phyloP scores from a whole-genome alignment of 2,113 vertebrate species.

The Cathartes aura region DNA sequence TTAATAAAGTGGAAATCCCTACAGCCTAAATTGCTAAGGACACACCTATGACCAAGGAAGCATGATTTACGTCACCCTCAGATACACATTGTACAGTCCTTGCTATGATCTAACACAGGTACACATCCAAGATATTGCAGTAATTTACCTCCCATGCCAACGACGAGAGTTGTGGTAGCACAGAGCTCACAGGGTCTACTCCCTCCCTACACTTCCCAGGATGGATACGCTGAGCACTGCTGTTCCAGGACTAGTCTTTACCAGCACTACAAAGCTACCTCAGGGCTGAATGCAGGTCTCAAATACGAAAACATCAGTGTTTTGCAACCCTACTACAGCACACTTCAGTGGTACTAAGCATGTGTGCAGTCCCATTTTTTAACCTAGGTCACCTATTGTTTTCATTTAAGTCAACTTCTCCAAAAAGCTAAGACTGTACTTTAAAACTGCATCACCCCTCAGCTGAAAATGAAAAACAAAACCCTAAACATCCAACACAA shows the following conservation, averaged over 20 bases:
- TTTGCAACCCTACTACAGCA: background rate
- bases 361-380: background rate
- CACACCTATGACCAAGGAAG: background rate
- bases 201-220: background rate
- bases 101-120: background rate
- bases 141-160: background rate
- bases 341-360: background rate
- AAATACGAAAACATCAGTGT: fast-evolving
- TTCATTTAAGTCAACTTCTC: background rate
- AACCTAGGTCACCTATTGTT: background rate
- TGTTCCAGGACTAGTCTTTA: background rate
- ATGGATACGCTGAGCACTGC: background rate
- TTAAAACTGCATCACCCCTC: background rate
- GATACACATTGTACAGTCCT: background rate
- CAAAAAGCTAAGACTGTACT: background rate
- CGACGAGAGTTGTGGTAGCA: background rate
- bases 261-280: background rate
- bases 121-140: too few species aligned
- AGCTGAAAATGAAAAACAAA: background rate
- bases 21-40: background rate
- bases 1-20: background rate
- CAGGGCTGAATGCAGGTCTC: background rate
- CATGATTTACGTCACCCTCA: background rate
- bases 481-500: background rate
- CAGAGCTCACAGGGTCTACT: fast-evolving